These are phyloP conservation scores for Phainopepla nitens DNA, from an alignment of 2,113 vertebrate genomes.

Conservation along the genomic window DNA sequence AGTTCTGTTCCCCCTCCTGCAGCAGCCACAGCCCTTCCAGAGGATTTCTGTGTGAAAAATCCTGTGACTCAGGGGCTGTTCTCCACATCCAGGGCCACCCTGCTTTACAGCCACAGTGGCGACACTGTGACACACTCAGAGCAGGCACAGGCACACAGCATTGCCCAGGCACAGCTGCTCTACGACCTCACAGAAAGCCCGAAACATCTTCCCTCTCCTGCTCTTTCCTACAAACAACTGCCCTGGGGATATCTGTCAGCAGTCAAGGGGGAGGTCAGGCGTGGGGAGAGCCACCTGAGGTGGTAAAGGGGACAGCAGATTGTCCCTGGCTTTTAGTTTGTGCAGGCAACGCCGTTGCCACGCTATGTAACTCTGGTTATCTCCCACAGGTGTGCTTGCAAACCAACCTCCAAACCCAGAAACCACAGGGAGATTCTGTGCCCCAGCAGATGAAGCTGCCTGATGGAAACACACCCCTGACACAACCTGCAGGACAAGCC, in stretches of 20 bases:
- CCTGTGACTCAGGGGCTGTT: background rate
- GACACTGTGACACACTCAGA: background rate
- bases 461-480: rapidly evolving
- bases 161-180: background rate
- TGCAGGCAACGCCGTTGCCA: rapidly evolving
- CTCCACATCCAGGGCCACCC: background rate
- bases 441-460: rapidly evolving
- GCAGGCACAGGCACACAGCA: background rate
- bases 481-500: too few species aligned
- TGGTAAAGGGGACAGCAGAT: background rate
- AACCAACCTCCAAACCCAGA: background rate
- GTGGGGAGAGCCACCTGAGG: background rate
- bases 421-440: too few species aligned
- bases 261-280: background rate
- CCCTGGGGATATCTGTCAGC: background rate
- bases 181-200: background rate
- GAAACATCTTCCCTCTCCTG: background rate
- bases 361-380: rapidly evolving
- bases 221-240: background rate
- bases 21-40: rapidly evolving
- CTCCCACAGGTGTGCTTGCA: background rate
- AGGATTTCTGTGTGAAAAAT: background rate
- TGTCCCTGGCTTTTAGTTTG: background rate
- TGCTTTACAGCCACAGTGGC: rapidly evolving
- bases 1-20: background rate